Conservation (phyloP, 64 coral and sea anemone species). For the Montipora foliosa region DNA sequence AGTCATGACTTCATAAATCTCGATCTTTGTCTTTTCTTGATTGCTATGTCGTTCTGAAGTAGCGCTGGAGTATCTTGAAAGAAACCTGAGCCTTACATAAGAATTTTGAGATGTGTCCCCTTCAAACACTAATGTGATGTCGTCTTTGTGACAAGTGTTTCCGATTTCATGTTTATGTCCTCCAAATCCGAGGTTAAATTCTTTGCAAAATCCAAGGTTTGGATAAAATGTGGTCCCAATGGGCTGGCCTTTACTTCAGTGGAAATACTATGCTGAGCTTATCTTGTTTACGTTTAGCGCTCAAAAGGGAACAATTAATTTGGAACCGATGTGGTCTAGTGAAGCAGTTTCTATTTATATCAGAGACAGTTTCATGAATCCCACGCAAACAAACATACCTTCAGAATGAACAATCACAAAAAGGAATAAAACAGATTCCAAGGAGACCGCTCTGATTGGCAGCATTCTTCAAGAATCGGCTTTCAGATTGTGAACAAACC, state of each 20-base stretch:
- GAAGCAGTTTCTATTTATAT: neutral
- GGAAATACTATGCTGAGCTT: no score
- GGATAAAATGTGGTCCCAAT: no score
- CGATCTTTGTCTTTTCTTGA: neutral
- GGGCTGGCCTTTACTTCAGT: no score
- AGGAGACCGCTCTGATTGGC: slow-evolving; percentile 3
- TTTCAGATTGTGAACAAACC: neutral
- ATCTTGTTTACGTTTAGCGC: no score
- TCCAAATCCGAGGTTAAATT: neutral
- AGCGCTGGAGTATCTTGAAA: neutral
- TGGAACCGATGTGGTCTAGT: no score
- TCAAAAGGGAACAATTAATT: no score
- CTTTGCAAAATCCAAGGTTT: neutral
- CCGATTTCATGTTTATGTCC: slow-evolving; percentile 3
- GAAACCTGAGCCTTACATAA: neutral
- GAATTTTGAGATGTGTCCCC: neutral
- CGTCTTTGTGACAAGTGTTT: slow-evolving; percentile 18
- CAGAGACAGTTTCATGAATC: neutral
- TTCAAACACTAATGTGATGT: slow-evolving; percentile 26
- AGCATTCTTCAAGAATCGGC: slow-evolving; percentile 17
- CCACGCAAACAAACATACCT: slow-evolving; percentile 28
- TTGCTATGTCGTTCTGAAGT: neutral
- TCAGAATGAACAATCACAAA: slow-evolving; percentile 29
- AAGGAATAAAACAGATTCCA: slow-evolving; percentile 33
- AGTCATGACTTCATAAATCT: slow-evolving; percentile 35